phyloP scores from a whole-genome alignment of 2,113 vertebrate species.

The Maccullochella peelii region DNA sequence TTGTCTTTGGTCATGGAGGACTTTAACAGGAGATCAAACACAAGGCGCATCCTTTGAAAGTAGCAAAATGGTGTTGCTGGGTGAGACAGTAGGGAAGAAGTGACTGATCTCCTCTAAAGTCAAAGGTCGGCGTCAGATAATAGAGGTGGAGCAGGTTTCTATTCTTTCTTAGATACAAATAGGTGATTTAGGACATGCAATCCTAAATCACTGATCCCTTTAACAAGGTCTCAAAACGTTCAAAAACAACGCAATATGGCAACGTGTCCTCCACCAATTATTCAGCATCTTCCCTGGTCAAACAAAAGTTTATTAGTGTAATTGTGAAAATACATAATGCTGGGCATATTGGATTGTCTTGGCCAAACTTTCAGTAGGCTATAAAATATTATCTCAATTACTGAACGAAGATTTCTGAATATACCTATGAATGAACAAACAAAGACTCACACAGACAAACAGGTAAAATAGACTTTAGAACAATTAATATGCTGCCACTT shows the following conservation, averaged over 20 bases:
- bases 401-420: neutral
- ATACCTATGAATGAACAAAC: neutral
- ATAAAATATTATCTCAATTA: neutral
- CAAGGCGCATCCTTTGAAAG: constrained; percentile 40
- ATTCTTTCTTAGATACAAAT: constrained; percentile 4
- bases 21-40: constrained; percentile 59
- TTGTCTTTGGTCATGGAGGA: constrained; percentile 44
- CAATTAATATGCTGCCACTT: neutral
- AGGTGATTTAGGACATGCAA: neutral
- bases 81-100: constrained; percentile 7
- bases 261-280: neutral
- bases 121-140: constrained; percentile 40
- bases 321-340: neutral
- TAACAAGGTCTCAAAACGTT: neutral
- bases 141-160: neutral
- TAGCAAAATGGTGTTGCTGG: constrained; percentile 38
- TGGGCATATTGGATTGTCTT: neutral
- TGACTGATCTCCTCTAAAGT: constrained; percentile 47
- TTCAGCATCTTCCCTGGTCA: neutral
- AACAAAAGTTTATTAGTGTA: neutral
- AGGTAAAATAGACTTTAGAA: neutral
- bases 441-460: neutral
- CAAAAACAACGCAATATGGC: neutral
- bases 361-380: neutral
- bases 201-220: neutral